These are phyloP conservation scores for Perognathus longimembris DNA, from an alignment of 2,113 vertebrate species.

Conservation along the genomic window DNA sequence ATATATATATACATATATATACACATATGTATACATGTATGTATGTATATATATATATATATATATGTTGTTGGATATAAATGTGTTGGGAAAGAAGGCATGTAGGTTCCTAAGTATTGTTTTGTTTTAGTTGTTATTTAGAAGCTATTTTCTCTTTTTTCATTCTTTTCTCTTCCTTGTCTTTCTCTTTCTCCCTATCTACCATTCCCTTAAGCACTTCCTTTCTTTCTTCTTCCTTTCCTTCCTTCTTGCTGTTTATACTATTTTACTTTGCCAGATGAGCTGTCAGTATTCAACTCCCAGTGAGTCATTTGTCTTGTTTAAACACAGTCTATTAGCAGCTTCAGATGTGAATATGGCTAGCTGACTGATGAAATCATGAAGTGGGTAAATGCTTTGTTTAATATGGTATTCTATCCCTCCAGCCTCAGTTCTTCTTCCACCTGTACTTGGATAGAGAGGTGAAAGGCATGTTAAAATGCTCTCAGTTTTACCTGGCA, in stretches of 20 bases:
- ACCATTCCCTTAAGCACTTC: background rate
- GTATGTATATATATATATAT: too few relatives aligned
- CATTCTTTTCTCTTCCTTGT: background rate
- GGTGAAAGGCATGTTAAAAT: constrained; percentile 19
- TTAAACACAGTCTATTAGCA: background rate
- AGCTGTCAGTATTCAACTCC: background rate
- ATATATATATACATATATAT: too few relatives aligned
- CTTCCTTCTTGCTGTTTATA: background rate
- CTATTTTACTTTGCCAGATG: background rate
- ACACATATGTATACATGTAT: too few relatives aligned
- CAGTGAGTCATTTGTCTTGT: background rate
- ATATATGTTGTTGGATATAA: background rate
- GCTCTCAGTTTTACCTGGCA: background rate
- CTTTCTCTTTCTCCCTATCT: fast-evolving
- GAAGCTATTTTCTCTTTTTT: background rate
- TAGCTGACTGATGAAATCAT: background rate
- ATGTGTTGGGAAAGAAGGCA: background rate
- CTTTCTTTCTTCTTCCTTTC: background rate
- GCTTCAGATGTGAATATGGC: background rate
- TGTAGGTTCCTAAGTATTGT: background rate
- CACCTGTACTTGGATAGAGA: background rate
- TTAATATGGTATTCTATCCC: background rate
- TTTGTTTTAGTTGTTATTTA: background rate
- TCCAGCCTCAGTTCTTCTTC: background rate
- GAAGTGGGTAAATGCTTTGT: background rate